Evolutionary conservation across 2,888 invertebrate species (phyloP).

Genomic region (Lomographa bimaculata): DNA sequence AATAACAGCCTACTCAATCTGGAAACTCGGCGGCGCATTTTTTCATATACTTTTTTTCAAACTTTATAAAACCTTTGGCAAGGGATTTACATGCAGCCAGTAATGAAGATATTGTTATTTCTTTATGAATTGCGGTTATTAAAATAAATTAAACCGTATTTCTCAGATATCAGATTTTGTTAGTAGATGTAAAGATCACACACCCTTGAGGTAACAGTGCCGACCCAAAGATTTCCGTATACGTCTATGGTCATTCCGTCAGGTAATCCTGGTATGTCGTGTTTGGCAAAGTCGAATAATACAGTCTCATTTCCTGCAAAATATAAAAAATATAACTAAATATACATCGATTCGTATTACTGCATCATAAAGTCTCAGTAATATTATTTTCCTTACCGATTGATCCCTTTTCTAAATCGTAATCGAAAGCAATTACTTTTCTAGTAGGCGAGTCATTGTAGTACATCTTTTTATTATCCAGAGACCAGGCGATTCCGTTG

Average conservation of each 20-base stretch:
- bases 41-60: too few species aligned
- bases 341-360: too few species aligned
- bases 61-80: too few species aligned
- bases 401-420: constrained; percentile 11
- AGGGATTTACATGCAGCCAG: too few species aligned
- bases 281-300: constrained; percentile 19
- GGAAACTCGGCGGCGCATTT: too few species aligned
- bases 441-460: constrained; percentile 22
- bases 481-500: constrained; percentile 19
- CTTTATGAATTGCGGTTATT: too few species aligned
- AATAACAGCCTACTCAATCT: too few species aligned
- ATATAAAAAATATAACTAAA: not conserved
- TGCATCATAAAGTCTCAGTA: too few species aligned
- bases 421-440: constrained; percentile 14
- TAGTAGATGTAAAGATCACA: too few species aligned
- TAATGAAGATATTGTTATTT: too few species aligned
- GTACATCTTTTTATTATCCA: constrained; percentile 20
- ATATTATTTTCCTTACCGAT: constrained; percentile 11
- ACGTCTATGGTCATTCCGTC: constrained; percentile 88
- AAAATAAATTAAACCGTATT: too few species aligned
- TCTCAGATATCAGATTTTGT: too few species aligned
- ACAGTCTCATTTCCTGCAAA: constrained; percentile 14
- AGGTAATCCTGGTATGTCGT: constrained; percentile 52
- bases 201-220: constrained; percentile 46
- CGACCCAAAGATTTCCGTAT: constrained; percentile 87